Evolutionary conservation across 2,797 vertebrate species (phyloP), one percentile per base, ranked within the genome.

Genomic region (Danio jaintianensis): DNA sequence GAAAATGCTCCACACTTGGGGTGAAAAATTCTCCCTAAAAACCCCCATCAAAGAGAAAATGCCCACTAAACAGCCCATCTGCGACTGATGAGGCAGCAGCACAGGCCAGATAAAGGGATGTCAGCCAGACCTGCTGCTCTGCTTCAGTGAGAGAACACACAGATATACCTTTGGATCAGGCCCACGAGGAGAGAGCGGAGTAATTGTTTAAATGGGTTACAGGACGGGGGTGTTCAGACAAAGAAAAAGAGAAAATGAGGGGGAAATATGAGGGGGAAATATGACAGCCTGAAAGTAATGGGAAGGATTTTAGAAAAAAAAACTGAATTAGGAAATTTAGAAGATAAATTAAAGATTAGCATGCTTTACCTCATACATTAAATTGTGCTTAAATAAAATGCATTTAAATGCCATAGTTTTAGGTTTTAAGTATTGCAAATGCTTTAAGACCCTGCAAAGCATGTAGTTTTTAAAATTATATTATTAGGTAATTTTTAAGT

Each of bases 191-290:
- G 47, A 72, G 52, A 71, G 6, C 15, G 22, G 22, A 72, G 68
- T 73, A 71, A 67, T 78, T 80, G 69, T 78, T 83, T 64, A 52
- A 76, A 63, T 53, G 13, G 75, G 11, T 16, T 61, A 73, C 53
- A 53, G 77, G 53, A 81, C n/a, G 16, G 58, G 22, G 20, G 42
- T 7, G 20, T 74, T 40, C 59, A 66, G 52, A 40, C 42, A 69
- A 68, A 66, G 10, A 61, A 70, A 71, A 58, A 48, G 36, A 67
- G 2, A 72, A 42, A 43, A 79, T 58, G 58, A 62, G 66, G 66
- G n/a, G 38, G 67, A 11, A 79, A 84, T 85, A 69, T 85, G 8
- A 83, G 66, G 66, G n/a, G 38, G 67, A 11, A 79, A 84, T 85
- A 69, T 85, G 8, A 83, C 75, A 52, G 66, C 75, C 53, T 29